phyloP scores from a whole-genome alignment of 2,888 invertebrate species.

The Gymnosoma rotundatum region DNA sequence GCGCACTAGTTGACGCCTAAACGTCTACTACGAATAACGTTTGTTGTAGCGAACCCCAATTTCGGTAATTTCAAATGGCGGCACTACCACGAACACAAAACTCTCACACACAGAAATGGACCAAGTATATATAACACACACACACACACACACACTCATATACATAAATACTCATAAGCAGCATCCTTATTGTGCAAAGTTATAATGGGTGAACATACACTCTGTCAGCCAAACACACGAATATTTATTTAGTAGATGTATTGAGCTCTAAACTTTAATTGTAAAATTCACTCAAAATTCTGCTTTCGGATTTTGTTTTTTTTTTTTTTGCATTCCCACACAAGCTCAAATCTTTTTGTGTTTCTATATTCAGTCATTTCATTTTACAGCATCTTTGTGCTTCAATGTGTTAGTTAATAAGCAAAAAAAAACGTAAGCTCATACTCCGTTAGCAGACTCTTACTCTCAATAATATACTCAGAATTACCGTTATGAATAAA shows the following conservation, averaged over 20 bases:
- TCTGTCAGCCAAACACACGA: background rate
- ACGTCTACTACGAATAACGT: conserved; percentile 83
- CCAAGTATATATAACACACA: conserved; percentile 28
- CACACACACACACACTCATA: background rate
- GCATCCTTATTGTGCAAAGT: conserved; percentile 52
- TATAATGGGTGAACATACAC: background rate
- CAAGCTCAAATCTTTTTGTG: background rate
- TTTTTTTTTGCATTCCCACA: background rate
- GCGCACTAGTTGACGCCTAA: conserved; percentile 84
- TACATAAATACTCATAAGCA: background rate
- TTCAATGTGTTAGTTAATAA: conserved; percentile 23
- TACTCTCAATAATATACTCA: conserved; percentile 6
- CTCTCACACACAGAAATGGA: conserved; percentile 66
- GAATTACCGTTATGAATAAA: background rate
- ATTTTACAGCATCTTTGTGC: conserved; percentile 31
- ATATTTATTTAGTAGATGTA: background rate
- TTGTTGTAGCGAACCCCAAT: conserved; percentile 83
- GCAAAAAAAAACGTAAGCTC: conserved; percentile 40
- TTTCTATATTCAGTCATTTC: background rate
- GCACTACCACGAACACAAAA: conserved; percentile 69
- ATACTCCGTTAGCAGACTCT: conserved; percentile 14
- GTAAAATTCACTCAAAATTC: conserved; percentile 62
- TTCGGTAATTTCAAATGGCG: conserved; percentile 81
- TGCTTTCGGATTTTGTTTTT: conserved; percentile 23
- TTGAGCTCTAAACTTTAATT: conserved; percentile 49